phyloP scores from a whole-genome alignment of 2,888 invertebrate genomes.

The Criorhina ranunculi region DNA sequence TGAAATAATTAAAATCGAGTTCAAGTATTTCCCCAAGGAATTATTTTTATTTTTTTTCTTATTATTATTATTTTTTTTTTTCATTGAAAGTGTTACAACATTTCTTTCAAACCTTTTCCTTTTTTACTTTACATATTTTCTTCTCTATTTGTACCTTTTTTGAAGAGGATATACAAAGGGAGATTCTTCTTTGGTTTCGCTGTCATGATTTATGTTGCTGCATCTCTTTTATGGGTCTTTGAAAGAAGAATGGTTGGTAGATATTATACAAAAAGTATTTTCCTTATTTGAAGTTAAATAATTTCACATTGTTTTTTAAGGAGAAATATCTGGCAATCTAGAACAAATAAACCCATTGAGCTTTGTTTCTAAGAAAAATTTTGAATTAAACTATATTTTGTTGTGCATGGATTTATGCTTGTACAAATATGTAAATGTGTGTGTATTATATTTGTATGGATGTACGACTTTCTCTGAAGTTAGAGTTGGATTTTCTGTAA shows the following conservation, averaged over 20 bases:
- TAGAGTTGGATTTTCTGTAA: no score
- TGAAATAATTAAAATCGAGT: conserved; percentile 66
- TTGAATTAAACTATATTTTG: conserved; percentile 14
- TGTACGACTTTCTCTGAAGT: no score
- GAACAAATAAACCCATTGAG: conserved; percentile 16
- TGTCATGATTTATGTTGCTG: conserved; percentile 51
- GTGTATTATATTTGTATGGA: background rate
- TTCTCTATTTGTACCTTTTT: conserved; percentile 23
- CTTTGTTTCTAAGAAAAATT: background rate
- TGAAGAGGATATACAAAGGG: conserved; percentile 29
- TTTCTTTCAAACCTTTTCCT: conserved; percentile 20
- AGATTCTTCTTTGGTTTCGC: conserved; percentile 46
- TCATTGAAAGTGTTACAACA: conserved; percentile 52
- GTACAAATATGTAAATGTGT: background rate
- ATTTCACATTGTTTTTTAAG: background rate
- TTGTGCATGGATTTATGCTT: no score
- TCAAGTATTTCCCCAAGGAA: conserved; percentile 50
- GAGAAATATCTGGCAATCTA: background rate
- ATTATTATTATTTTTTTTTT: background rate
- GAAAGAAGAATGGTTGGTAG: conserved; percentile 7
- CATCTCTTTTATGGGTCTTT: conserved; percentile 27
- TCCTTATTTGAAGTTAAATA: conserved; percentile 28
- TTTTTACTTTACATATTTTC: conserved; percentile 18
- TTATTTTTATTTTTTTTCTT: conserved; percentile 33
- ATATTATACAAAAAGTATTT: conserved; percentile 20